A percentile compares a stretch with the other conserved stretches of the same genome.
phyloP scores from a whole-genome alignment of 2,797 vertebrate genomes.

The Intellagama lesueurii region DNA sequence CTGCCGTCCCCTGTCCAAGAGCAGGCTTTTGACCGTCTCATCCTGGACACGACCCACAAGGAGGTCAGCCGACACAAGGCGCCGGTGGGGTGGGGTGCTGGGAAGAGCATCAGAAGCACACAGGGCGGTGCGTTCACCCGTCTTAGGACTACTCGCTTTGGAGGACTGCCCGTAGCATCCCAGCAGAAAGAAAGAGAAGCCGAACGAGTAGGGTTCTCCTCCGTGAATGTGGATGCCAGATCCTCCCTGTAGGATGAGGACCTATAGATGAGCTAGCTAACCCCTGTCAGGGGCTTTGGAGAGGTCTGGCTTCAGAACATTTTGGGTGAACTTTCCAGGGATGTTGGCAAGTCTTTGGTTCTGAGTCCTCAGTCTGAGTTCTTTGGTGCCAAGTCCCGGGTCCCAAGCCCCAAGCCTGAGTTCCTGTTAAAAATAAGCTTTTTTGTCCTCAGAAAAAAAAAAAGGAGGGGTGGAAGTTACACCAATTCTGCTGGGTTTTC shows the following conservation, averaged over 20 bases:
- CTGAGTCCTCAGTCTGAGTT: too few relatives aligned
- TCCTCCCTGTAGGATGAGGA: not conserved
- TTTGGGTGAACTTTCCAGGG: not conserved
- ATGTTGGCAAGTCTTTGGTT: too few relatives aligned
- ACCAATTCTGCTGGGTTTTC: not conserved
- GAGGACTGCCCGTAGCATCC: not conserved
- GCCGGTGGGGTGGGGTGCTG: too few relatives aligned
- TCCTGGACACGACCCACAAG: not conserved
- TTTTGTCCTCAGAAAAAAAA: too few relatives aligned
- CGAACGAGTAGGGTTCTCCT: not conserved
- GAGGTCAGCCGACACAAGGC: not conserved
- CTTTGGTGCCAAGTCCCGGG: too few relatives aligned
- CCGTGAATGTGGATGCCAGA: not conserved
- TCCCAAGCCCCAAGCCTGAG: too few relatives aligned
- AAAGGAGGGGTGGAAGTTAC: too few relatives aligned
- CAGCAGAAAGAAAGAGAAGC: too few relatives aligned
- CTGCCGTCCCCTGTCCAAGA: not conserved
- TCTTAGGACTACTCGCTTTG: not conserved
- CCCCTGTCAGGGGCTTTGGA: not conserved
- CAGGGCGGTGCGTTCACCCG: too few relatives aligned
- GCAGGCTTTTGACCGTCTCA: not conserved
- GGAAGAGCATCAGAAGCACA: not conserved
- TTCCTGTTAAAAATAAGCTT: too few relatives aligned
- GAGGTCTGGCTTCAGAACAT: not conserved
- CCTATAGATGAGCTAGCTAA: too few relatives aligned